Base-by-base conservation (phyloP, 2,797 vertebrate species). In the Melanotaenia boesemani region DNA sequence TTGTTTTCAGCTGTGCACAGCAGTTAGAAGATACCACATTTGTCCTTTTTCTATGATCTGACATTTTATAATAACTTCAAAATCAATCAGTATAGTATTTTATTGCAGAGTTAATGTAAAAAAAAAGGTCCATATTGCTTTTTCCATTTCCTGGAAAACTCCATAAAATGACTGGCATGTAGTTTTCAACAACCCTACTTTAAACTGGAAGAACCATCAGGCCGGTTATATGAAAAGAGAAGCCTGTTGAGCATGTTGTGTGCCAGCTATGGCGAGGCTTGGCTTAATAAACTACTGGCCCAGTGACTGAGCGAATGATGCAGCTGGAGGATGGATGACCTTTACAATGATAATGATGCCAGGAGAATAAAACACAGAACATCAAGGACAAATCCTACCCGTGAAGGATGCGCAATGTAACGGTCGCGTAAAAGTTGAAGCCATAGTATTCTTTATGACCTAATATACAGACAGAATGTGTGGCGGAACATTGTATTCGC, bases 291-390 rank as follows among this genome's bases (percentile, higher is more conserved):
- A 71, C 63, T 8, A 22, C 41, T 56, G 71, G 60, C 32, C 63
- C 67, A 61, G 26, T 52, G 48, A 37, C 67, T 55, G 63, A 6
- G 70, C 67, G 71, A 70, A 76, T 48, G 79, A 86, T 80, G 70
- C 80, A 71, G 60, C 73, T 67, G 73, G 63, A 78, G 60, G 36
- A 55, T 57, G 74, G 74, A 73, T 88, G 89, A 89, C 79, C 86
- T 91, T 88, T 79, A 74, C 54, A 76, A 30, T 7, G 78, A 46
- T 67, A 70, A 65, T 52, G 82, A 82, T 66, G 77, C 57, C 57
- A 60, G 24, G 50, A 26, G 59, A 63, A 66, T 61, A 76, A 87
- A 89, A 82, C 56, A 79, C 61, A 59, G 71, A 22, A 64, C 79
- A 79, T 77, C 74, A 83, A 88, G 84, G 84, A 55, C 85, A 76